Evolutionary conservation across 2,797 vertebrate species (phyloP), one percentile per base, ranked within the genome.

Genomic region (Hypotaenidia okinawae): DNA sequence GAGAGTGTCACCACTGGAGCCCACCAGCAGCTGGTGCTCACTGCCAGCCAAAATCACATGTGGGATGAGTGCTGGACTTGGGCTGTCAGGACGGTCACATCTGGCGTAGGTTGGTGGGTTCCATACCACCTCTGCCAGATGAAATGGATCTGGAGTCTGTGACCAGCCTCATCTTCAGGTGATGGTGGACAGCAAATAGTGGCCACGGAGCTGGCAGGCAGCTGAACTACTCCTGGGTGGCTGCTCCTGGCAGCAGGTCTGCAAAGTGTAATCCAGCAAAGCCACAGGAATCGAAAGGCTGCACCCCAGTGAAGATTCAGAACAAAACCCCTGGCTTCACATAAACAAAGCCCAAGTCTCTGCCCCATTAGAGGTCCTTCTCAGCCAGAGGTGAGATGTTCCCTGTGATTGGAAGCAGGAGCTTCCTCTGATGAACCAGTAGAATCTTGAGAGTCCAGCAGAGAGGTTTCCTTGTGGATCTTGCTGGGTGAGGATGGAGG

Each of bases 391-490:
- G 19, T 70, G 83, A 69, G 64, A 11, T 37, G 21, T 54, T 22
- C 10, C 10, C 28, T 21, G 9, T 14, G 27, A 32, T 75, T 13
- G 61, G 77, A 49, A 87, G 27, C 5, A 3, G 35, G 45, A 58
- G 33, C 33, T 69, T 22, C 8, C 6, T 37, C 61, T 47, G 45
- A 49, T 76, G 32, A 87, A 54, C 4, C 32, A 28, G 12, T 30
- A 87, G 67, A 35, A 25, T 45, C 37, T 32, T 9, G 41, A 72
- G 75, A 87, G 27, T 32, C 62, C 33, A 55, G 6, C 6, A 19
- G 28, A 49, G 54, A 21, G 15, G 54, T 68, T 57, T 69, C 39
- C 28, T 32, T 0, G 1, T 19, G 0, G 0, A 1, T 58, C 43
- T 24, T 4, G 1, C 14, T 4, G 14, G 6, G 43, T 0, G 7